Percentiles rank a stretch among this genome's conserved stretches.
Conservation (phyloP, 2,888 invertebrate species). For the Agonopterix heracliana region DNA sequence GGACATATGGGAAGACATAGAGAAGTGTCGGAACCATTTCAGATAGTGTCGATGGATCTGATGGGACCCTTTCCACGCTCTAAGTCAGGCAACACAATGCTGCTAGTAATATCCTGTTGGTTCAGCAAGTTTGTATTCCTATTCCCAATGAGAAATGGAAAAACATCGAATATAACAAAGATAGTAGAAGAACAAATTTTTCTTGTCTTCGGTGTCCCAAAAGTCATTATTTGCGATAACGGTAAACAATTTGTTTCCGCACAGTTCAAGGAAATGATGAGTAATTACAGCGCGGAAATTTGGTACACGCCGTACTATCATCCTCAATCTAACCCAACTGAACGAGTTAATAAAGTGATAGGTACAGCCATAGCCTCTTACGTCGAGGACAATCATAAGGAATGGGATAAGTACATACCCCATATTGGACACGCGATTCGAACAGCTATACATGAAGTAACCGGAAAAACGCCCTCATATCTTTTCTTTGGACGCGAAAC, state of each 20-base stretch:
- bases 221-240: conserved; percentile 15
- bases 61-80: conserved; percentile 12
- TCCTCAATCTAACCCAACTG: conserved; percentile 35
- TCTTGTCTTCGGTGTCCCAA: conserved; percentile 12
- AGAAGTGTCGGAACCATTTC: conserved; percentile 8
- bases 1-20: conserved; percentile 10
- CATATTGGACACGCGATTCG: conserved; percentile 24
- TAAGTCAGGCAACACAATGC: conserved; percentile 7
- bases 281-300: conserved; percentile 4
- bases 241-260: conserved; percentile 15
- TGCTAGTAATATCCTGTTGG: conserved; percentile 9
- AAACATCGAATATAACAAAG: conserved; percentile 8
- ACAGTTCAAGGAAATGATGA: conserved; percentile 10
- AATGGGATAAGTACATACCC: conserved; percentile 22
- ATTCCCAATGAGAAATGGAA: conserved; percentile 10
- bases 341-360: conserved; percentile 28
- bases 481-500: conserved; percentile 19
- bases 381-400: conserved; percentile 12
- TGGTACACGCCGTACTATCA: conserved; percentile 23
- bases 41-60: conserved; percentile 10
- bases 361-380: conserved; percentile 26
- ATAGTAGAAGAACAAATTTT: conserved; percentile 13
- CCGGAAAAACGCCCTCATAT: conserved; percentile 20
- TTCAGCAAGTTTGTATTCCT: conserved; percentile 10
- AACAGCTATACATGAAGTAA: conserved; percentile 22